These are phyloP conservation scores for Mirounga angustirostris DNA, from an alignment of 2,113 vertebrate genomes.

Conservation along the genomic window DNA sequence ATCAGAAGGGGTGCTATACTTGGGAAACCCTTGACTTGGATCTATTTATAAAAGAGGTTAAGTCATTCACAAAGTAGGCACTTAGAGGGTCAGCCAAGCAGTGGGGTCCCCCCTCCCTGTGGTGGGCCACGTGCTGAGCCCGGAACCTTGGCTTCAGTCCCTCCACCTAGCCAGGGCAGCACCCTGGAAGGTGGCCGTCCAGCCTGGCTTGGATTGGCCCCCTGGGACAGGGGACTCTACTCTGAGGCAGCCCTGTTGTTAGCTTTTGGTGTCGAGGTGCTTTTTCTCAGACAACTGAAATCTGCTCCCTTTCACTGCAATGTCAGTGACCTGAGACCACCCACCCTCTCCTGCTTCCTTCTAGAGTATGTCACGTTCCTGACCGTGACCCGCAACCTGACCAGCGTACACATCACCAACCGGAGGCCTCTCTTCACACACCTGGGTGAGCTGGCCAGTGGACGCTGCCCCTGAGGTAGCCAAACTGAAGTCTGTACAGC, in stretches of 20 bases:
- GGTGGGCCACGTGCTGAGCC: accelerated
- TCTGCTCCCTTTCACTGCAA: background rate
- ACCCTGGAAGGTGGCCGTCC: background rate
- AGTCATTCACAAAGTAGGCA: background rate
- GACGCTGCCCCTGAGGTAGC: accelerated
- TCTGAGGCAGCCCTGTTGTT: accelerated
- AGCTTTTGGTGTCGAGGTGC: background rate
- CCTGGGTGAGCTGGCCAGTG: conserved; percentile 90
- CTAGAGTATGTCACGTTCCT: conserved; percentile 95
- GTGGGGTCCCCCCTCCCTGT: background rate
- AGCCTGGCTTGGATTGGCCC: background rate
- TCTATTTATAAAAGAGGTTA: background rate
- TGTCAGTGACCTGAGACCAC: background rate
- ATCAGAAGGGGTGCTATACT: accelerated
- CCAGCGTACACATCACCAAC: conserved; percentile 90
- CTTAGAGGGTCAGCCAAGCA: background rate
- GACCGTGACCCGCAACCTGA: conserved; percentile 90
- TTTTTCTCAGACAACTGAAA: accelerated
- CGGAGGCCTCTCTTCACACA: conserved; percentile 95
- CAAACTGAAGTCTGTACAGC: accelerated
- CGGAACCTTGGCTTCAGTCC: background rate
- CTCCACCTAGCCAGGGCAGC: background rate
- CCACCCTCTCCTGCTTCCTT: conserved; percentile 61
- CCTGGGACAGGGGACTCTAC: accelerated
- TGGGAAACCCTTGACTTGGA: accelerated